Evolutionary conservation across 2,888 invertebrate genomes (phyloP), one percentile per base, ranked within the genome.

Genomic region (Lacanobia oleracea): DNA sequence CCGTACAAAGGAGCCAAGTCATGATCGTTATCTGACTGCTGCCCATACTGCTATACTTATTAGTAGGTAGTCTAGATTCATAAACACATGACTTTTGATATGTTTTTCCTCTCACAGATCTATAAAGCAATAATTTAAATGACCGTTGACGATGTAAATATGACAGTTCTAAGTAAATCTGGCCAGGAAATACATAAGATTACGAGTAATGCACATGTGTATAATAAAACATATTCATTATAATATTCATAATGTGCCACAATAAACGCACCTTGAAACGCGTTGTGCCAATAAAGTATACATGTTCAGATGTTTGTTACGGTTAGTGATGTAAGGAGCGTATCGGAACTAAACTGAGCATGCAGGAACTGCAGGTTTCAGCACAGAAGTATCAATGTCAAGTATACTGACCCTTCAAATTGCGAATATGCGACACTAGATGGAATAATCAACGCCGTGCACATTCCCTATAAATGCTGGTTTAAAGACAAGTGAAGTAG

Each of bases 231-330:
- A 57, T 67, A 71, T 57, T 56, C 66, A 72, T 72, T 66, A 75
- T 64, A 78, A 81, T 83, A 83, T 83, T 75, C 63, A 78, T 75
- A 78, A 81, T 51, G 43, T 37, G 43, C 14, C 21, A 48, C 59
- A 57, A 27, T 71, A 66, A 66, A 71, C n/a, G 59, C 61, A 69
- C 77, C 83, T 82, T 81, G 82, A 53, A 37, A 67, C 27, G 50
- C 67, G 59, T 67, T 67, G 53, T 67, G 82, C 45, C 67, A 74
- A 77, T 82, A 40, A 40, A 40, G 9, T 40, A 10, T 40, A 12
- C 9, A 40, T 40, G 12, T 40, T 40, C 40, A 40, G 40, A 40
- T 40, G 40, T 40, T 40, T 40, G 12, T 12, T 40, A 40, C 40
- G 10, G 40, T 40, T 12, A 40, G 40, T 40, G 40, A 10, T 12